Evolutionary conservation across 2,113 vertebrate species (phyloP), one percentile per base, ranked within the genome.

Genomic region (Cacatua alba): DNA sequence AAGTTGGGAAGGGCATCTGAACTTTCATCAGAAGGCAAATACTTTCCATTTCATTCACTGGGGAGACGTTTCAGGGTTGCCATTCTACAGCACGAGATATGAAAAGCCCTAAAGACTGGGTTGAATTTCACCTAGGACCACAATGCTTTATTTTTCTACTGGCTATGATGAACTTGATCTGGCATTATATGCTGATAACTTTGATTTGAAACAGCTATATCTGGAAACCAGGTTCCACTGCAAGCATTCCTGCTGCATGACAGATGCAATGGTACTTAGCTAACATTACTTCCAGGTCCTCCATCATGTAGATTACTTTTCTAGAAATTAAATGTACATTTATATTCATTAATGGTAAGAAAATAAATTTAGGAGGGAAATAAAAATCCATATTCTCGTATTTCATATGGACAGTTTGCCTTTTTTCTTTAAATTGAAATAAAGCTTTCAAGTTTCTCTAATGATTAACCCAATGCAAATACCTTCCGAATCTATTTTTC

Each of bases 291-390:
- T 60, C 93, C 88, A 81, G 82, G 24, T 90, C 90, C 77, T 83
- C 86, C 82, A 60, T 18, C 78, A 28, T 7, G 25, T 53, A 86
- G 64, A 18, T 43, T 4, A 67, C 76, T 95, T 86, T 88, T 55
- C 59, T 53, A 84, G 55, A 81, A 91, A 91, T 72, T 37, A 60
- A 87, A 52, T 72, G 91, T 79, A 79, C 81, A 65, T 89, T 97
- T 89, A 79, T 79, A 79, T 24, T 86, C 41, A 24, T 55, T 72
- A 96, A 95, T 96, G 86, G 82, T 82, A 96, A 92, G 94, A n/a
- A 84, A 95, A 91, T 46, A 79, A 89, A 94, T 87, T 83, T 21
- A 19, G 5, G 8, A 28, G n/a, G 49, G 41, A 92, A 96, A 94
- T 92, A 96, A 96, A 96, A 94, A 72, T 79, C 43, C 81, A 51